Evolutionary conservation across 2,113 vertebrate species (phyloP), one percentile per base, ranked within the genome.

Genomic region (Pitta sordida): DNA sequence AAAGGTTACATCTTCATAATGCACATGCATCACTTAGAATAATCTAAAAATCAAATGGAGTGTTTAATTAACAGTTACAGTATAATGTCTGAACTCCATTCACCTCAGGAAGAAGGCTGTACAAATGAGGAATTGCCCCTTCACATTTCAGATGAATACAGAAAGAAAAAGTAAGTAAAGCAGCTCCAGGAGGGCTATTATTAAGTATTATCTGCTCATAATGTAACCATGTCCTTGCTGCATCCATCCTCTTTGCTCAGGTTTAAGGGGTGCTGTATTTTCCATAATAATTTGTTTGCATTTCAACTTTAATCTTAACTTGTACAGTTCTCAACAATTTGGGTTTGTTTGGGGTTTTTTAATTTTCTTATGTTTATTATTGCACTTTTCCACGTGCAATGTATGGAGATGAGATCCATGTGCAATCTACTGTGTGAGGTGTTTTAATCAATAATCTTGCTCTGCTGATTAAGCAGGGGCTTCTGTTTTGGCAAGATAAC

Each of bases 381-480:
- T 98, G 94, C 86, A 96, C 77, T 97, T 97, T 97, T 96, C 94
- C 91, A 97, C 75, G 69, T 95, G 95, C 96, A 96, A 95, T 84
- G 88, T 97, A 98, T 96, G 97, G 93, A 98, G 97, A 97, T 95
- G 97, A 97, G 95, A 97, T 95, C 96, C 95, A 94, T 32, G 83
- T 90, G 93, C 96, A 98, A 98, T 98, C 97, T 98, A 98, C 98
- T 98, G 97, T 94, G 97, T 88, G 95, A 98, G 96, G 97, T 98
- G 96, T 96, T 98, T 98, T 97, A 98, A 99, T 99, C 98, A 98
- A 99, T 99, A 98, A 97, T 94, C 94, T 97, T 97, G 98, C 98
- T 99, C 98, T 99, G 98, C 98, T 98, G 98, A 98, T 99, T 99
- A 98, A 98, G 98, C 97, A 98, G 88, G 44, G 97, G 91, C 95